Conservation (phyloP, 2,797 vertebrate species). For the Coracias cyanogaster region DNA sequence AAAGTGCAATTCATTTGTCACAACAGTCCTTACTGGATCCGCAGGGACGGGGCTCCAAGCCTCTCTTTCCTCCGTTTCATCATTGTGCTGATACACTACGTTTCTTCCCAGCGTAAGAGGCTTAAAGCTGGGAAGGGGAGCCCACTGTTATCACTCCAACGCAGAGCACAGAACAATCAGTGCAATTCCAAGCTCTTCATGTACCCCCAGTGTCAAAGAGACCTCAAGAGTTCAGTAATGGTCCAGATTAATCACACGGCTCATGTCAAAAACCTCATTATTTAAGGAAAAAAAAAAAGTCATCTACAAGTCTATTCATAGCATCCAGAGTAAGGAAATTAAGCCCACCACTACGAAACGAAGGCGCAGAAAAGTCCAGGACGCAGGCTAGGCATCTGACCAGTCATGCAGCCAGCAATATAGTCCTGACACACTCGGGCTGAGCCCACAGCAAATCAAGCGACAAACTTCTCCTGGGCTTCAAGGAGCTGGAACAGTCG, state of each 20-base stretch:
- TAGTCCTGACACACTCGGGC: constrained; percentile 62
- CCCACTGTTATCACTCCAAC: constrained; percentile 29
- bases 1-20: constrained; percentile 16
- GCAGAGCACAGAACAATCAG: constrained; percentile 30
- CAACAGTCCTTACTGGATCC: constrained; percentile 89
- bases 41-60: constrained; percentile 86
- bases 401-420: constrained; percentile 21
- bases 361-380: neutral
- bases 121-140: constrained; percentile 10
- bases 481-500: constrained; percentile 20
- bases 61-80: constrained; percentile 91
- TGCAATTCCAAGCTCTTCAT: neutral
- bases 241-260: neutral
- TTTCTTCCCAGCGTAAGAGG: constrained; percentile 62
- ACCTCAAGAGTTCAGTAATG: neutral
- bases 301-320: neutral
- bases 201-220: neutral
- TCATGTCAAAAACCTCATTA: neutral
- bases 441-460: constrained; percentile 39
- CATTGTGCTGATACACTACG: constrained; percentile 72
- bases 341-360: neutral
- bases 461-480: neutral
- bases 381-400: neutral
- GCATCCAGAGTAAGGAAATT: neutral
- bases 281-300: neutral